Conservation (phyloP, 2,797 vertebrate species). For the Eutrigla gurnardus region DNA sequence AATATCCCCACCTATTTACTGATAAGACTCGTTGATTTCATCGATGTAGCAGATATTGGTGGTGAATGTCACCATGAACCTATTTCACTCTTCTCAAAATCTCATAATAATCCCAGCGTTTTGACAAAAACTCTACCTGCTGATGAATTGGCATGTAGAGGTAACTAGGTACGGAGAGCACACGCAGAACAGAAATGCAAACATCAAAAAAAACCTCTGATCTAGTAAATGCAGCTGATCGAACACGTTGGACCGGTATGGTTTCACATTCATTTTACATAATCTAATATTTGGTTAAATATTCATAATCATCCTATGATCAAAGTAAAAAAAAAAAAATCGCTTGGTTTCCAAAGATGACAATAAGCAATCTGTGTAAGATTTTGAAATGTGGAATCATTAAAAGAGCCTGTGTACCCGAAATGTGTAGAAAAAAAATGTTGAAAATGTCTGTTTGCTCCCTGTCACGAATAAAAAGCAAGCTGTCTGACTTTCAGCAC, state of each 20-base stretch:
- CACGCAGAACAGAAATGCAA: background rate
- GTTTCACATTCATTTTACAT: background rate
- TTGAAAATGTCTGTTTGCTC: constrained; percentile 1
- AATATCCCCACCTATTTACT: background rate
- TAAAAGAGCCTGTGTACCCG: background rate
- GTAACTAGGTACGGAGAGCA: background rate
- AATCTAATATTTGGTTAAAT: too few species aligned
- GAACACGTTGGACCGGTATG: background rate
- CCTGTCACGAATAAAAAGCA: constrained; percentile 21
- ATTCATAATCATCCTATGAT: too few species aligned
- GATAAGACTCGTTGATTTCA: background rate
- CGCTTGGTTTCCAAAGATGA: constrained; percentile 24
- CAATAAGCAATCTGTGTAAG: background rate
- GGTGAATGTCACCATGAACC: background rate
- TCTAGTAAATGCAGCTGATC: background rate
- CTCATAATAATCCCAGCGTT: background rate
- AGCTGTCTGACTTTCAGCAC: constrained; percentile 58
- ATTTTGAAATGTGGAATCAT: constrained; percentile 2
- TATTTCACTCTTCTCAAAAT: background rate
- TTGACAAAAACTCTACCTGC: background rate
- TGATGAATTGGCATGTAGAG: background rate
- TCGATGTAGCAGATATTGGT: background rate
- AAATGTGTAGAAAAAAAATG: background rate
- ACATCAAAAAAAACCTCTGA: background rate
- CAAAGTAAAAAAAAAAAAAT: constrained; percentile 32